Base-by-base conservation (phyloP, 2,797 vertebrate species). In the Enteromius afrohamiltoni region DNA sequence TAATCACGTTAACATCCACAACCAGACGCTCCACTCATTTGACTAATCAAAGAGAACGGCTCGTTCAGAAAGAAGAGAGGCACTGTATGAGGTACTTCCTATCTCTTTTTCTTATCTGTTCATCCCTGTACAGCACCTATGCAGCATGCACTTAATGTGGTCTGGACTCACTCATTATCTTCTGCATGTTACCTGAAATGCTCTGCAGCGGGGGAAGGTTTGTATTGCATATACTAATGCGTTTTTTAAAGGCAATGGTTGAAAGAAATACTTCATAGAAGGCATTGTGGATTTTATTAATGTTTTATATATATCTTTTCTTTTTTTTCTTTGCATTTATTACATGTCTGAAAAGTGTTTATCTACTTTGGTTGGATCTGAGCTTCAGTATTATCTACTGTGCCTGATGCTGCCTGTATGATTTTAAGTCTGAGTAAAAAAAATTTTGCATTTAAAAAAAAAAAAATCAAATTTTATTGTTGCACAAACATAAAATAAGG, bases 1-100 rank as follows among this genome's bases (percentile, higher is more conserved):
- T 96, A 89, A 91, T 90, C 85, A 86, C 13, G 76, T 90, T 91
- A 92, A 92, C 89, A 90, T 86, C 92, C 86, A 90, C 92, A 86
- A 88, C 91, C 92, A 92, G 90, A 88, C 80, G 87, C 87, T 51
- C 88, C 89, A 53, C 67, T 86, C 58, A 84, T 89, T 65, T 70
- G 77, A 49, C 87, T 89, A 95, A 94, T 93, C 91, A 93, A 94
- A 94, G 89, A 86, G 69, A 69, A 69, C 51, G 88, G 87, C 80
- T 85, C 84, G 69, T 83, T 82, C 73, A 78, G 80, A 73, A 51
- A 83, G 73, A 87, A 34, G 76, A 79, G 79, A 79, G 45, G 78
- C 58, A 79, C 77, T 78, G 84, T 71, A 79, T 71, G 65, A 80
- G 82, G 84, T 87, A 81, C 86, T 85, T 80, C 69, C 78, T 70